phyloP scores from a whole-genome alignment of 2,888 invertebrate species.

The Monopis laevigella region DNA sequence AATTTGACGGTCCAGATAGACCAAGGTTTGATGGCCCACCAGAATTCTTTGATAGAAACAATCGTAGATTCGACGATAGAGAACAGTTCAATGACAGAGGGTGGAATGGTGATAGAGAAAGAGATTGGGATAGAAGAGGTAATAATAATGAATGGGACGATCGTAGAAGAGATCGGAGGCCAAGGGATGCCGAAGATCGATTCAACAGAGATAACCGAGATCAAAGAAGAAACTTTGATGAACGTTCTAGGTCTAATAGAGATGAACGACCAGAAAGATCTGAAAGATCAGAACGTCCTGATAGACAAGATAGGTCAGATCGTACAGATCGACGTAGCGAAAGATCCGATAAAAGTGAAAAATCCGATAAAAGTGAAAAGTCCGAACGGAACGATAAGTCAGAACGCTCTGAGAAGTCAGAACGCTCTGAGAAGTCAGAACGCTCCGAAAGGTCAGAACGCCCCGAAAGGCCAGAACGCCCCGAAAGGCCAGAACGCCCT shows the following conservation, averaged over 20 bases:
- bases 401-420: background rate
- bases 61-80: constrained; percentile 48
- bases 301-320: constrained; percentile 14
- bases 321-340: background rate
- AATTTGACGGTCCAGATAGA: constrained; percentile 25
- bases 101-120: constrained; percentile 41
- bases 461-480: background rate
- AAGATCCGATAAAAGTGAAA: background rate
- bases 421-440: background rate
- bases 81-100: constrained; percentile 43
- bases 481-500: too few relatives aligned
- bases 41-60: constrained; percentile 44
- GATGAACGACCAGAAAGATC: constrained; percentile 21
- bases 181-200: constrained; percentile 35
- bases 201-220: constrained; percentile 18
- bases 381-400: background rate
- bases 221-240: constrained; percentile 31
- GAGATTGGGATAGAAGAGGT: constrained; percentile 35
- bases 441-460: background rate
- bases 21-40: constrained; percentile 36
- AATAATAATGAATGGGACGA: constrained; percentile 29
- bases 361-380: background rate
- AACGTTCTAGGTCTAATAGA: constrained; percentile 19
- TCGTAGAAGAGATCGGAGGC: constrained; percentile 33
- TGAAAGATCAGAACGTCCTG: constrained; percentile 10